A percentile compares a stretch with the other conserved stretches of the same genome.
Evolutionary conservation across 2,888 invertebrate species (phyloP).

Genomic region (Mythimna albipuncta): DNA sequence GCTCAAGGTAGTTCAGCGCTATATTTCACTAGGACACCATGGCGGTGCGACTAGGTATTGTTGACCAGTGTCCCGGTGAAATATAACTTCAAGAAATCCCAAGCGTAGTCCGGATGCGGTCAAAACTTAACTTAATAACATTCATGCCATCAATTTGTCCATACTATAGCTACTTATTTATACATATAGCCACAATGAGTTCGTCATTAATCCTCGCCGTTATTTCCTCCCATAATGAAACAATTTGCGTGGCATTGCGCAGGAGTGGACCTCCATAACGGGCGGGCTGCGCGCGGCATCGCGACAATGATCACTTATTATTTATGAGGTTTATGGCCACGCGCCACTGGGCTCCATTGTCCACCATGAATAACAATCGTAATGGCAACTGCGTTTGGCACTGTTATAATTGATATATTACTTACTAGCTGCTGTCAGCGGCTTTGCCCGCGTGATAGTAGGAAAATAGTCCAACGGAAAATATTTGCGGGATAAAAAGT

Average conservation of each 20-base stretch:
- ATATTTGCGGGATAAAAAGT: too few species aligned
- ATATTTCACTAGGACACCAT: too few species aligned
- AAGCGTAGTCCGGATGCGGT: conserved; percentile 40
- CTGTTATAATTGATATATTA: conserved; percentile 31
- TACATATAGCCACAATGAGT: conserved; percentile 43
- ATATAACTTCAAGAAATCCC: too few species aligned
- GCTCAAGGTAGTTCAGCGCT: too few species aligned
- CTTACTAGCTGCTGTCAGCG: not conserved
- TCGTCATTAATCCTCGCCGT: conserved; percentile 47
- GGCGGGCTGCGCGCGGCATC: conserved; percentile 69
- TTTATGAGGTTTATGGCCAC: conserved; percentile 64
- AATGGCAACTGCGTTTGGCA: conserved; percentile 55
- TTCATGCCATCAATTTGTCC: conserved; percentile 20
- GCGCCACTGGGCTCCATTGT: conserved; percentile 66
- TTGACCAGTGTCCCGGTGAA: too few species aligned
- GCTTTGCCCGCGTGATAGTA: too few species aligned
- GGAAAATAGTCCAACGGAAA: too few species aligned
- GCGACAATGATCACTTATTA: conserved; percentile 65
- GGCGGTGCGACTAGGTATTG: too few species aligned
- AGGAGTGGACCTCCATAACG: conserved; percentile 67
- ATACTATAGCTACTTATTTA: conserved; percentile 16
- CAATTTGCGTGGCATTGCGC: conserved; percentile 66
- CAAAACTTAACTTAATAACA: conserved; percentile 24
- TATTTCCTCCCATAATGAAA: conserved; percentile 60
- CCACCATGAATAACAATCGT: conserved; percentile 67